phyloP scores from a whole-genome alignment of 2,888 invertebrate genomes.

The Prosopocoilus inquinatus region DNA sequence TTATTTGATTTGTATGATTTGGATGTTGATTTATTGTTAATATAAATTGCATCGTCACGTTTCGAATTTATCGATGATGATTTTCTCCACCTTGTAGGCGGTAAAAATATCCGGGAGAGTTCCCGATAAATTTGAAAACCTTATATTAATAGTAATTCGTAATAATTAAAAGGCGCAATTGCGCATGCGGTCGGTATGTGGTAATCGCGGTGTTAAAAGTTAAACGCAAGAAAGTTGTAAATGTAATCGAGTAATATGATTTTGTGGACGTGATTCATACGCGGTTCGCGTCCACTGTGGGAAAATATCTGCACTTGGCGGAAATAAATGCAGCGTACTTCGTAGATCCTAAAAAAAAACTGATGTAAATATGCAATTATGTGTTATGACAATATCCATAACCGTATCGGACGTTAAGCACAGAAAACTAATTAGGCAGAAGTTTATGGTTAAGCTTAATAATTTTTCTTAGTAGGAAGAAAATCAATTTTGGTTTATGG shows the following conservation, averaged over 20 bases:
- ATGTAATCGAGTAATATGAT: not conserved
- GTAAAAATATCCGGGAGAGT: too few species aligned
- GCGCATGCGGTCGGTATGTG: not conserved
- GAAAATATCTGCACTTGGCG: slow-evolving; percentile 16
- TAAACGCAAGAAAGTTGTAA: not conserved
- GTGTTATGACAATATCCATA: slow-evolving; percentile 5
- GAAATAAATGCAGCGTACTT: slow-evolving; percentile 20
- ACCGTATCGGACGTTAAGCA: not conserved
- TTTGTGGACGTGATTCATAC: slow-evolving; percentile 1
- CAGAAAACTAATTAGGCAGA: too few species aligned
- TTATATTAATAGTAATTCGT: not conserved
- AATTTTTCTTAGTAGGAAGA: too few species aligned
- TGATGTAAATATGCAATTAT: slow-evolving; percentile 16
- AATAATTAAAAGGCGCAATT: not conserved
- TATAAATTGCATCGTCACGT: too few species aligned
- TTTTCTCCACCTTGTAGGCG: too few species aligned
- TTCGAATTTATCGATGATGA: too few species aligned
- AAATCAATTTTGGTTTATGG: too few species aligned
- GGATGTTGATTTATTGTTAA: too few species aligned
- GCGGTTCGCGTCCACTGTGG: slow-evolving; percentile 17
- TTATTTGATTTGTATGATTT: too few species aligned
- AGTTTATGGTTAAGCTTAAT: too few species aligned
- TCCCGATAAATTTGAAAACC: too few species aligned
- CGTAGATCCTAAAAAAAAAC: slow-evolving; percentile 17
- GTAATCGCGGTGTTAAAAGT: not conserved